phyloP scores from a whole-genome alignment of 1,140 invertebrate species.

The Apis mellifera region DNA sequence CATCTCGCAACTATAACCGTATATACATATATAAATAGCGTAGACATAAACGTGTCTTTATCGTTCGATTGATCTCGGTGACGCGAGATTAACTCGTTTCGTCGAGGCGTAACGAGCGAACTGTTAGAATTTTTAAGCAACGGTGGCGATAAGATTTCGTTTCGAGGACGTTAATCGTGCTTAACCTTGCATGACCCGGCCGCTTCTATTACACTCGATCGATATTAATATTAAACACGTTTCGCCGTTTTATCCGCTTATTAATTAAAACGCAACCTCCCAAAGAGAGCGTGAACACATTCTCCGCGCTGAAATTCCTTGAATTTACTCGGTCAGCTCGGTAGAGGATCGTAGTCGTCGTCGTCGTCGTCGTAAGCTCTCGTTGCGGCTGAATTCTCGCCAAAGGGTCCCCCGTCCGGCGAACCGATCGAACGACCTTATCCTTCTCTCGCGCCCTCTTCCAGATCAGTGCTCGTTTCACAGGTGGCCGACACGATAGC shows the following conservation, averaged over 20 bases:
- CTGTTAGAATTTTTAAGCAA: neutral
- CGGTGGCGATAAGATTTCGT: neutral
- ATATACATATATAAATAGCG: too few species aligned
- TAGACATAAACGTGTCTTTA: neutral
- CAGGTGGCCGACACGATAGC: slow-evolving; percentile 57
- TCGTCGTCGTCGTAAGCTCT: neutral
- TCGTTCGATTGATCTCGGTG: neutral
- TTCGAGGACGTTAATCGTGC: neutral
- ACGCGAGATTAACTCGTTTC: neutral
- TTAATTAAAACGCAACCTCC: too few species aligned
- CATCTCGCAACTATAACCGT: too few species aligned
- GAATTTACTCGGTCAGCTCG: neutral
- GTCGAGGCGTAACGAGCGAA: neutral
- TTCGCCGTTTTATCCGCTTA: too few species aligned
- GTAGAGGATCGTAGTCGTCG: neutral
- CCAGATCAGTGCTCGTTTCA: slow-evolving; percentile 59
- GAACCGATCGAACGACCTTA: slow-evolving; percentile 64
- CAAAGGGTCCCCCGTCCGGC: slow-evolving; percentile 12
- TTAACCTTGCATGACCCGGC: neutral
- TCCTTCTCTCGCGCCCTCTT: slow-evolving; percentile 44
- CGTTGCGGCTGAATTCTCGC: slow-evolving; percentile 23
- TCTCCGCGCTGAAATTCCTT: neutral
- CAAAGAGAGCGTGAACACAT: neutral
- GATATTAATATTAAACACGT: too few species aligned
- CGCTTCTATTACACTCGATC: neutral